A percentile compares a stretch with the other conserved stretches of the same genome.
Conservation (phyloP, 1,140 invertebrate species). For the Saccostrea cuccullata region DNA sequence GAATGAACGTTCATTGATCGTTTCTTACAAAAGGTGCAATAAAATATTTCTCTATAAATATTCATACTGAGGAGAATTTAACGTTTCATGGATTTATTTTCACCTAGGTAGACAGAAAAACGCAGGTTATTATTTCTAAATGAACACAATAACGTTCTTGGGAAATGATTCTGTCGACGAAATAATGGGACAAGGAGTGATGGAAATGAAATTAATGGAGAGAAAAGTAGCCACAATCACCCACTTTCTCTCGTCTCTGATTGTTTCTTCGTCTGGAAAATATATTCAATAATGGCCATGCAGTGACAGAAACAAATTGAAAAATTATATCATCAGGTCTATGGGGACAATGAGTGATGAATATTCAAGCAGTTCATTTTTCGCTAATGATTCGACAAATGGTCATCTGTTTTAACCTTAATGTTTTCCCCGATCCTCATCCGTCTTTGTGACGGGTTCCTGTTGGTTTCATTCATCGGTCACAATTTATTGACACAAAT, state of each 20-base stretch:
- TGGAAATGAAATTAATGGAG: neutral
- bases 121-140: neutral
- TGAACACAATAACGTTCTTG: neutral
- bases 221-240: neutral
- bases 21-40: too few species aligned
- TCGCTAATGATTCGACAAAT: neutral
- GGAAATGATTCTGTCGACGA: neutral
- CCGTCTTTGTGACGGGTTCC: neutral
- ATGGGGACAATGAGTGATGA: conserved; percentile 16
- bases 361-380: conserved; percentile 5
- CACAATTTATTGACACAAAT: neutral
- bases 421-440: neutral
- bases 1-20: too few species aligned
- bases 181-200: neutral
- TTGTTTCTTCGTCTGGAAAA: neutral
- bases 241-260: neutral
- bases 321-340: neutral
- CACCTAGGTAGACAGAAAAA: neutral
- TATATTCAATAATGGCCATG: neutral
- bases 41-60: too few species aligned
- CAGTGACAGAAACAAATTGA: conserved; percentile 24
- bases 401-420: neutral
- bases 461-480: neutral
- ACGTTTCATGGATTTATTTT: too few species aligned
- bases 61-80: too few species aligned